Conservation (phyloP, 2,113 vertebrate genomes). For the Halichoerus grypus region DNA sequence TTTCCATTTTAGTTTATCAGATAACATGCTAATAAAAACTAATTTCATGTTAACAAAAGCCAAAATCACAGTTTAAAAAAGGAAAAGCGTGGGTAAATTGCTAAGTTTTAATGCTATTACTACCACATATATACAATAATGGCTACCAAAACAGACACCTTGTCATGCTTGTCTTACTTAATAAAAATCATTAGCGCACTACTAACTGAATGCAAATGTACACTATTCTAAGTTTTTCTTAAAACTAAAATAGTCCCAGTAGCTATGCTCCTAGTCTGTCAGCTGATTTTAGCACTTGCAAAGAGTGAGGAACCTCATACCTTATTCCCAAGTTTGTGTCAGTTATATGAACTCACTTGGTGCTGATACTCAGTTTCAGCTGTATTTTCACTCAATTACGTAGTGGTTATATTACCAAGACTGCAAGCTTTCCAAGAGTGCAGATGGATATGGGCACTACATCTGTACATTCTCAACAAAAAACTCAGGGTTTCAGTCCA, state of each 20-base stretch:
- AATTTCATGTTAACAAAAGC: slow-evolving; percentile 33
- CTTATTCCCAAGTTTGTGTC: not conserved
- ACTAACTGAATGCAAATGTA: not conserved
- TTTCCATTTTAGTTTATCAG: slow-evolving; percentile 42
- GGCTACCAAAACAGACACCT: not conserved
- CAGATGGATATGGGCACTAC: not conserved
- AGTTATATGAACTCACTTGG: not conserved
- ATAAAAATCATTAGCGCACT: slow-evolving; percentile 22
- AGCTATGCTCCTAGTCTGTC: not conserved
- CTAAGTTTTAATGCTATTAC: slow-evolving; percentile 6
- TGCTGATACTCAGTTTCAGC: not conserved
- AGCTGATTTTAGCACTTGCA: not conserved
- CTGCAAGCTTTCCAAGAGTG: slow-evolving; percentile 1
- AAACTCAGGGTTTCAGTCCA: not conserved
- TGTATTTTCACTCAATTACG: not conserved
- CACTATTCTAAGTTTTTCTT: slow-evolving; percentile 29
- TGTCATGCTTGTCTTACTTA: not conserved
- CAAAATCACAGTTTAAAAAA: slow-evolving; percentile 60
- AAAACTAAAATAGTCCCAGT: slow-evolving; percentile 42
- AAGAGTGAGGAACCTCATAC: not conserved
- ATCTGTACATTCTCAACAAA: slow-evolving; percentile 6
- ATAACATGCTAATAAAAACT: slow-evolving; percentile 38
- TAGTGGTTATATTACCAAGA: not conserved
- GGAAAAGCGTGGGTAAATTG: not conserved
- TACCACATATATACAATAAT: not conserved